A percentile compares a stretch with the other conserved stretches of the same genome.
Conservation (phyloP, 2,888 invertebrate species). For the Beris morrisii region DNA sequence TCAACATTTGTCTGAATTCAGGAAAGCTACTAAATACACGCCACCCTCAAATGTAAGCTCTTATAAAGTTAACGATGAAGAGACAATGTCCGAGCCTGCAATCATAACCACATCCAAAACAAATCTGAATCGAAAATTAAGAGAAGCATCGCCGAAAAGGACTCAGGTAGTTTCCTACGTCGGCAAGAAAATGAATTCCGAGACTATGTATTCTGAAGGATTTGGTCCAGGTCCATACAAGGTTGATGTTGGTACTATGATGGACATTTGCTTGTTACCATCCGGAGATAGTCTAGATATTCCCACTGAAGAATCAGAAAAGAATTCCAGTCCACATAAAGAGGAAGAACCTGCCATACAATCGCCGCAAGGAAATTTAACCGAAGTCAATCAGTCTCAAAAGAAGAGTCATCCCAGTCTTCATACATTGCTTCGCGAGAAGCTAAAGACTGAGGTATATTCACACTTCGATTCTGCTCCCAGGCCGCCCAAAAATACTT, state of each 20-base stretch:
- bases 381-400: too few relatives aligned
- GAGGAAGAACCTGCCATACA: too few relatives aligned
- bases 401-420: conserved; percentile 15
- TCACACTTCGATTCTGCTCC: conserved; percentile 27
- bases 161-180: neutral
- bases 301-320: too few relatives aligned
- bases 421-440: conserved; percentile 20
- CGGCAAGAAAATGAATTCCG: neutral
- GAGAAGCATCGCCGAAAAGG: neutral
- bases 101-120: conserved; percentile 27
- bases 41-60: conserved; percentile 29
- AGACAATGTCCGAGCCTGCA: conserved; percentile 9
- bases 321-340: too few relatives aligned
- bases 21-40: conserved; percentile 29
- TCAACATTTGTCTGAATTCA: conserved; percentile 35
- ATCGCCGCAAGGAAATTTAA: too few relatives aligned
- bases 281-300: conserved; percentile 6
- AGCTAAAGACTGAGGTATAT: conserved; percentile 27
- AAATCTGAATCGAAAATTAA: neutral
- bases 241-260: conserved; percentile 31
- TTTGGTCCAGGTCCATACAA: neutral
- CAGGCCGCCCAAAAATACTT: conserved; percentile 19
- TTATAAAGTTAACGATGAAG: conserved; percentile 5
- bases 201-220: neutral
- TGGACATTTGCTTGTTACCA: conserved; percentile 25